These are phyloP conservation scores for Leptinotarsa undecemlineata DNA, from an alignment of 1,140 invertebrate species.

Conservation along the genomic window DNA sequence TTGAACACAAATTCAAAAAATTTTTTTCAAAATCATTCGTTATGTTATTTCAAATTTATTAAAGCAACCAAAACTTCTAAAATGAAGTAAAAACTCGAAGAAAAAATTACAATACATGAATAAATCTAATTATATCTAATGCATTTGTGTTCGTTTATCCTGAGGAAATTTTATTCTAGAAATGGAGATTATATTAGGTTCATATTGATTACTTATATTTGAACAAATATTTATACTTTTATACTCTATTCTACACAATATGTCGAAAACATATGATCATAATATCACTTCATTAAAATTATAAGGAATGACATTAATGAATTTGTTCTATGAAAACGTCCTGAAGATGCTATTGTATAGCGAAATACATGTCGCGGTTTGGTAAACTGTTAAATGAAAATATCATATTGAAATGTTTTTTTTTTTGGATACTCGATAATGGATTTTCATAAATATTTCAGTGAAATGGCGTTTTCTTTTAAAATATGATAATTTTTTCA, in stretches of 20 bases:
- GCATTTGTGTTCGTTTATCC: conserved; percentile 22
- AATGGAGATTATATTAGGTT: conserved; percentile 26
- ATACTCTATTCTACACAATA: conserved; percentile 26
- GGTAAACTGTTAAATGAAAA: too few species aligned
- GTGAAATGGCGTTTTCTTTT: too few species aligned
- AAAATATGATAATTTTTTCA: too few species aligned
- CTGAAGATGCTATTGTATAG: too few species aligned
- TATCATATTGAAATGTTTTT: too few species aligned
- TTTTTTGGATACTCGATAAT: too few species aligned
- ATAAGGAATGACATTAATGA: too few species aligned
- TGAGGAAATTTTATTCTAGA: conserved; percentile 31
- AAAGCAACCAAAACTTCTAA: background rate
- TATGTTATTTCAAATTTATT: background rate
- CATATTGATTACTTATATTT: conserved; percentile 10
- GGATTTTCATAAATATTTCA: too few species aligned
- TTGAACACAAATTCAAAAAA: conserved; percentile 1
- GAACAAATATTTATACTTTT: conserved; percentile 12
- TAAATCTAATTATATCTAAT: conserved; percentile 12
- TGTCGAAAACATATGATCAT: conserved; percentile 8
- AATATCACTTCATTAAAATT: background rate
- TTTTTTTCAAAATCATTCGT: background rate
- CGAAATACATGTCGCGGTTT: too few species aligned
- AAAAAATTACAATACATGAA: background rate
- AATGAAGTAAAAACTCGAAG: background rate
- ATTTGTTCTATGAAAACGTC: too few species aligned